A percentile compares a stretch with the other conserved stretches of the same genome.
phyloP scores from a whole-genome alignment of 2,888 invertebrate genomes.

The Apoda limacodes region DNA sequence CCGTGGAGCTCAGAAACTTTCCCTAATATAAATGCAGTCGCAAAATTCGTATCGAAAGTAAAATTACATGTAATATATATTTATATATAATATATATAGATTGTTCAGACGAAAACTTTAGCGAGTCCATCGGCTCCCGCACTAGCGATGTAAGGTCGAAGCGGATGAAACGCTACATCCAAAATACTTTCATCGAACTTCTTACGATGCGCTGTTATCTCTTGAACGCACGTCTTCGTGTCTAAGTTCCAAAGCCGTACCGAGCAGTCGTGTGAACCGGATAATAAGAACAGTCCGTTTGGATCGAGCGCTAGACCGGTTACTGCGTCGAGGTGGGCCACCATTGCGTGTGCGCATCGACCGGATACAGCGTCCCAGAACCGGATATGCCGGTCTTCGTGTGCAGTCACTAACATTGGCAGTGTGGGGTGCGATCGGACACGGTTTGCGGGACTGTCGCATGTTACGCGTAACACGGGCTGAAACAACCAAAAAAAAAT shows the following conservation, averaged over 20 bases:
- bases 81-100: conserved; percentile 21
- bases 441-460: conserved; percentile 77
- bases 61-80: conserved; percentile 37
- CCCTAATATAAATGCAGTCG: too few relatives aligned
- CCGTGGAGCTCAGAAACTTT: too few relatives aligned
- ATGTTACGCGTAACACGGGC: conserved; percentile 73
- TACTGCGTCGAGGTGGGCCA: conserved; percentile 98
- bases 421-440: conserved; percentile 97
- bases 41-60: too few relatives aligned
- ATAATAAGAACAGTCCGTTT: conserved; percentile 97
- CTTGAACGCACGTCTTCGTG: conserved; percentile 99
- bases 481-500: conserved; percentile 30
- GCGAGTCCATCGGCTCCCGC: conserved; percentile 99
- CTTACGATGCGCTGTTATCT: conserved; percentile 99
- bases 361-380: conserved; percentile 98
- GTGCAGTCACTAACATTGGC: conserved; percentile 95
- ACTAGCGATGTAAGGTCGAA: conserved; percentile 98
- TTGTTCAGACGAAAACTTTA: conserved; percentile 93
- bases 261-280: conserved; percentile 98
- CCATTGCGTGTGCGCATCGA: conserved; percentile 96
- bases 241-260: conserved; percentile 99
- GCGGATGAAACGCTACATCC: conserved; percentile 99
- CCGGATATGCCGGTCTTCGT: conserved; percentile 97
- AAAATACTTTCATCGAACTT: conserved; percentile 99
- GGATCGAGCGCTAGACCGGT: conserved; percentile 98